Evolutionary conservation across 2,888 invertebrate genomes (phyloP).

Genomic region (Amorpha juglandis): DNA sequence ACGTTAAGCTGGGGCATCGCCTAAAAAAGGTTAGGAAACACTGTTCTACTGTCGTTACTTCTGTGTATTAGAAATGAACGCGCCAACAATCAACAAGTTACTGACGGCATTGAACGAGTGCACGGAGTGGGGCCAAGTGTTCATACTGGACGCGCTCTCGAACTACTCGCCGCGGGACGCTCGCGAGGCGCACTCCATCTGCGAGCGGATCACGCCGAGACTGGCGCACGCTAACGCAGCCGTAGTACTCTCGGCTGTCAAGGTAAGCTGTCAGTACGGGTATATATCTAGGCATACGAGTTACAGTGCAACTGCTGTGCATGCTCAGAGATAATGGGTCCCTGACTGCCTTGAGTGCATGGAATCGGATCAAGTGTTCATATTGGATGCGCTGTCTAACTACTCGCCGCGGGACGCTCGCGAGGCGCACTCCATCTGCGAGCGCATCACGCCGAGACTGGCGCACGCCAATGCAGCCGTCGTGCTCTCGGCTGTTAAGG

Average conservation of each 20-base stretch:
- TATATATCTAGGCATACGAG: too few species aligned
- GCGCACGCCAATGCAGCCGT: conserved; percentile 99
- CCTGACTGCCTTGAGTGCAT: conserved; percentile 99
- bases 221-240: conserved; percentile 99
- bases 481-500: conserved; percentile 98
- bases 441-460: conserved; percentile 97
- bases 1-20: too few species aligned
- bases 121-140: conserved; percentile 99
- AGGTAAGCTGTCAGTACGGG: conserved; percentile 88
- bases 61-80: conserved; percentile 91
- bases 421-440: conserved; percentile 99
- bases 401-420: conserved; percentile 98
- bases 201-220: conserved; percentile 98
- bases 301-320: too few species aligned
- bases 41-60: too few species aligned
- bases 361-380: conserved; percentile 99
- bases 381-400: conserved; percentile 98
- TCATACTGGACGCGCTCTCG: conserved; percentile 98
- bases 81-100: conserved; percentile 98
- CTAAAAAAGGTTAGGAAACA: too few species aligned
- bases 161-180: conserved; percentile 99
- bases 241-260: conserved; percentile 98
- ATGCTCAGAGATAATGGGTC: too few species aligned
- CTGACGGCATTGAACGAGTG: conserved; percentile 99
- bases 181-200: conserved; percentile 98